A percentile compares a stretch with the other conserved stretches of the same genome.
These are phyloP conservation scores for Drosophila malerkotliana DNA, from an alignment of 1,140 invertebrate genomes.

Conservation along the genomic window DNA sequence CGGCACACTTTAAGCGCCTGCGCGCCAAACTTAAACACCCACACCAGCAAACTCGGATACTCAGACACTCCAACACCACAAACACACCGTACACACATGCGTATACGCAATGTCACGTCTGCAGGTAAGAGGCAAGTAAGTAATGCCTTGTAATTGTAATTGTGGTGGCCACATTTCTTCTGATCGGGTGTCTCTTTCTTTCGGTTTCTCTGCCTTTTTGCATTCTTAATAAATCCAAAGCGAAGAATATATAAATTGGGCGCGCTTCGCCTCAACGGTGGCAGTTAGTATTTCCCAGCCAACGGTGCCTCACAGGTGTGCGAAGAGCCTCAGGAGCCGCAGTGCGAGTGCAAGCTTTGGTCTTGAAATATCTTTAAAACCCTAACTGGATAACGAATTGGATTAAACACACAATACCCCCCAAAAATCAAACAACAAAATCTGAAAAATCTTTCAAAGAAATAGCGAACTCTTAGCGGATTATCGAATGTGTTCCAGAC, in stretches of 20 bases:
- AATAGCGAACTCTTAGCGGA: neutral
- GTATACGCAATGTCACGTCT: constrained; percentile 62
- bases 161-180: constrained; percentile 33
- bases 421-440: neutral
- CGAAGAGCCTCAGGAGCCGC: constrained; percentile 29
- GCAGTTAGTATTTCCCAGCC: constrained; percentile 83
- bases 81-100: constrained; percentile 9
- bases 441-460: constrained; percentile 2
- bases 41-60: constrained; percentile 5
- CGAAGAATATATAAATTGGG: constrained; percentile 84
- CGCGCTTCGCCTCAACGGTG: constrained; percentile 59
- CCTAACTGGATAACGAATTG: constrained; percentile 58
- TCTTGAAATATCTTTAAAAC: constrained; percentile 20
- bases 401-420: constrained; percentile 48
- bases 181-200: constrained; percentile 29
- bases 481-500: constrained; percentile 18
- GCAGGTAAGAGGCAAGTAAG: constrained; percentile 28
- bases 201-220: constrained; percentile 79
- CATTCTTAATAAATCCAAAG: constrained; percentile 84
- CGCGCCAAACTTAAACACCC: constrained; percentile 39
- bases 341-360: constrained; percentile 83
- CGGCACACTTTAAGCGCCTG: constrained; percentile 60
- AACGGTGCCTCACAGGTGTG: constrained; percentile 83
- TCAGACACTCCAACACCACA: neutral
- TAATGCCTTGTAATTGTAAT: constrained; percentile 42